Base-by-base conservation (phyloP, 2,888 invertebrate genomes). In the Eueremaeus valkanovi region DNA sequence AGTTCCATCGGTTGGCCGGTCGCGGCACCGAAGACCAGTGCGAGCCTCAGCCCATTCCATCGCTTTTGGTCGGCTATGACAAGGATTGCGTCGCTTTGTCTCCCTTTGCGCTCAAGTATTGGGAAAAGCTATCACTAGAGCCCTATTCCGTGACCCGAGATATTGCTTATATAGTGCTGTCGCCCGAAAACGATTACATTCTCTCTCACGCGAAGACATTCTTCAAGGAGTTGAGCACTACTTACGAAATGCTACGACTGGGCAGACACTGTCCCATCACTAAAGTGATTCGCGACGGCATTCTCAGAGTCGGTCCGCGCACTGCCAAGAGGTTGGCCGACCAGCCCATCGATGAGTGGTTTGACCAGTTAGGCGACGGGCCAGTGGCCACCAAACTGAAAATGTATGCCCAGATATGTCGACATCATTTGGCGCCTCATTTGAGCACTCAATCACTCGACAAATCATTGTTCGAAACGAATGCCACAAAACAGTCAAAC, bases 101-200 rank as follows among this genome's bases (percentile, higher is more conserved):
- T n/a, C 97, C 97, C 0, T 92, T 94, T 83, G 92, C 95, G 72
- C 87, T 97, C 58, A 90, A 92, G 77, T 94, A 92, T 83, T 98
- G 98, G 98, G 98, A 99, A 83, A 91, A 94, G 81, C 87, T 98
- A n/a, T 86, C 93, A n/a, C 85, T 99, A 16, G 97, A 98, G 83
- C 99, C 99, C 0, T 96, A 95, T 83, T 92, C 95, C n/a, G 92
- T 93, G 82, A 88, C 93, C 6, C 87, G 97, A 42, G 97, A 99
- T 83, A 90, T 99, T 0, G 94, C 93, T 31, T 99, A 98, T 83
- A 88, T 97, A 51, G 94, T 97, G 9, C 89, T 99, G 0, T 91
- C 95, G 42, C 96, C 98, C 0, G 97, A 98, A 82, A 92, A 90
- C 82, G 92, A 94, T 75, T 90, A 89, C 79, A 87, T 95, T 49